phyloP scores from a whole-genome alignment of 2,797 vertebrate genomes.

The Sebastolobus altivelis region DNA sequence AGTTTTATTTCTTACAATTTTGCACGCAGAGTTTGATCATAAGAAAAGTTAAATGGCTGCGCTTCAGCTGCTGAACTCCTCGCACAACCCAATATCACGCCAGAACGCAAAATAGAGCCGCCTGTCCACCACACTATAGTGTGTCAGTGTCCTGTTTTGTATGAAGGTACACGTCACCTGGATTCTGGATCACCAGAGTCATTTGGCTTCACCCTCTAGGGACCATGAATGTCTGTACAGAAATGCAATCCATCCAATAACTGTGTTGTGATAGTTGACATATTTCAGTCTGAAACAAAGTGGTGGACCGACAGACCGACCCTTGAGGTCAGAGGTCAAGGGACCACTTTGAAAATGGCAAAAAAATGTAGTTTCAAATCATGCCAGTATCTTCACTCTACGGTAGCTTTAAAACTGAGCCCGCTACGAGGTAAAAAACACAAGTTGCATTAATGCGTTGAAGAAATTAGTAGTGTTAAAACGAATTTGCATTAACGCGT shows the following conservation, averaged over 20 bases:
- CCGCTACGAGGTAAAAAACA: too few relatives aligned
- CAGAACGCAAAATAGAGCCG: too few relatives aligned
- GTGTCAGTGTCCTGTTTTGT: too few relatives aligned
- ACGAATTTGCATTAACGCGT: too few relatives aligned
- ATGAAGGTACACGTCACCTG: neutral
- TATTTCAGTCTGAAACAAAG: neutral
- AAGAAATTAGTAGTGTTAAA: too few relatives aligned
- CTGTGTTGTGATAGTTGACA: neutral
- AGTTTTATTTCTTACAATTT: conserved; percentile 8
- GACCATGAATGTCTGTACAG: neutral
- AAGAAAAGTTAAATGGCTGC: neutral
- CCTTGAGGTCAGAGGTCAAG: too few relatives aligned
- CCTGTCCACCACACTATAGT: too few relatives aligned
- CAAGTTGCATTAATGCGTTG: too few relatives aligned
- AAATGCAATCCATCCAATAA: neutral
- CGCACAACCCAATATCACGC: neutral
- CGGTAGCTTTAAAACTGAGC: too few relatives aligned
- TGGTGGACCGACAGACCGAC: neutral
- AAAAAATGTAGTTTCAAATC: too few relatives aligned
- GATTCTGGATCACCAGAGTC: neutral
- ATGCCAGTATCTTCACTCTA: too few relatives aligned
- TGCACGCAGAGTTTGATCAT: neutral
- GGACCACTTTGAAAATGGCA: too few relatives aligned
- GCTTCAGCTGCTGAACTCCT: neutral
- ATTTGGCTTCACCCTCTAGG: neutral